phyloP scores from a whole-genome alignment of 2,888 invertebrate species.

The Agrotis puta region DNA sequence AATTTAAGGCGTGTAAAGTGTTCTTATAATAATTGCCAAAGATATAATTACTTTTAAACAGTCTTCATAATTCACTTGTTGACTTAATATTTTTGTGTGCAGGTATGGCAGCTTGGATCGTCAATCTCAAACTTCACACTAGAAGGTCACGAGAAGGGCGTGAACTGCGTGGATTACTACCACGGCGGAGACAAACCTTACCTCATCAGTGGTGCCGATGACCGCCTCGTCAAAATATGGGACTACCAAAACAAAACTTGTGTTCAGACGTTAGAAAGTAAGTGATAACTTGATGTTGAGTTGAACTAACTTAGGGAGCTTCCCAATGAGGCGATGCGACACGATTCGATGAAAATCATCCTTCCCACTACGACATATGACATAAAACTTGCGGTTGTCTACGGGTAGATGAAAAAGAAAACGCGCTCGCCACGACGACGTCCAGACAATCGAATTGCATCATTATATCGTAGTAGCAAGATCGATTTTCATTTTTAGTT shows the following conservation, averaged over 20 bases:
- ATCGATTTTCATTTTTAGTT: too few species aligned
- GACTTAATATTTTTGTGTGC: slow-evolving; percentile 15
- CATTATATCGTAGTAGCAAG: too few species aligned
- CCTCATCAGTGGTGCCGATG: slow-evolving; percentile 99
- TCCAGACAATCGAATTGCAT: too few species aligned
- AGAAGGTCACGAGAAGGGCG: slow-evolving; percentile 99
- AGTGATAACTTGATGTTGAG: slow-evolving; percentile 14
- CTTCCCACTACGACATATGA: too few species aligned
- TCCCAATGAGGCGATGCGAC: too few species aligned
- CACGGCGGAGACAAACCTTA: slow-evolving; percentile 99
- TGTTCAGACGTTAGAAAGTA: slow-evolving; percentile 98
- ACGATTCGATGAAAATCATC: too few species aligned
- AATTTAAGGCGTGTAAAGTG: too few species aligned
- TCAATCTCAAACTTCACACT: slow-evolving; percentile 99
- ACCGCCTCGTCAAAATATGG: slow-evolving; percentile 99
- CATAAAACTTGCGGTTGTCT: too few species aligned
- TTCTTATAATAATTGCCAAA: too few species aligned
- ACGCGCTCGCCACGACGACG: too few species aligned
- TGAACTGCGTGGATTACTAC: slow-evolving; percentile 99
- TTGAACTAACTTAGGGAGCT: background rate
- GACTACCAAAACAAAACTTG: slow-evolving; percentile 99
- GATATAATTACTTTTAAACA: background rate
- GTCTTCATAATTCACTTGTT: background rate
- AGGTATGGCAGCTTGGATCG: slow-evolving; percentile 99
- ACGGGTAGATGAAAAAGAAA: too few species aligned